A percentile compares a stretch with the other conserved stretches of the same genome.
phyloP scores from a whole-genome alignment of 92 coral and sea anemone species.

The Heteractis magnifica region DNA sequence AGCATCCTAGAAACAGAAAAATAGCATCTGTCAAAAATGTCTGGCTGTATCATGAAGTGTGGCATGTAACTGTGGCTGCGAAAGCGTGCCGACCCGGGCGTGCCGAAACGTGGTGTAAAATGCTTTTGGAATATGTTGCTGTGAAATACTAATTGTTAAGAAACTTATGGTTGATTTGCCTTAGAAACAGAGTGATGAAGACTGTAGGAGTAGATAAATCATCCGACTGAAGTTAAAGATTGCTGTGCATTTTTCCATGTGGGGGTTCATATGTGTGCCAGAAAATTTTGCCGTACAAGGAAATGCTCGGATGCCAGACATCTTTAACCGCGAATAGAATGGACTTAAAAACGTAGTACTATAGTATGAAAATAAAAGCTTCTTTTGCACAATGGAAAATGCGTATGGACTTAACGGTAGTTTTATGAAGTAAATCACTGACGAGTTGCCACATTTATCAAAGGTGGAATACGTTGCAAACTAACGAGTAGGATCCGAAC shows the following conservation, averaged over 20 bases:
- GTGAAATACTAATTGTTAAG: neutral
- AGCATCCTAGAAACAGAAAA: neutral
- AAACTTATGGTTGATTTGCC: neutral
- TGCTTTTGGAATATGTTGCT: neutral
- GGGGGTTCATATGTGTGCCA: neutral
- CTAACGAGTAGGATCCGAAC: neutral
- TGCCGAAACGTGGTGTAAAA: neutral
- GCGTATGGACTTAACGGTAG: neutral
- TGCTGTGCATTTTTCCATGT: neutral
- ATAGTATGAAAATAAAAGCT: neutral
- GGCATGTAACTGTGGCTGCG: conserved; percentile 1
- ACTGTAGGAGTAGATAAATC: too few relatives aligned
- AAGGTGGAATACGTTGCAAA: neutral
- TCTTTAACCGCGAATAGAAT: neutral
- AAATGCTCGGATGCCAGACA: neutral
- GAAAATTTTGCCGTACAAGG: neutral
- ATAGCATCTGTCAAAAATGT: neutral
- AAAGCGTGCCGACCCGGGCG: neutral
- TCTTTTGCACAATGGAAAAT: neutral
- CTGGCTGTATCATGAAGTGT: neutral
- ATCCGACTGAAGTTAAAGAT: neutral
- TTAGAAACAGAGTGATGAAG: neutral
- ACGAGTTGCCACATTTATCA: neutral
- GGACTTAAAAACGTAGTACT: neutral
- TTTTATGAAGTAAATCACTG: neutral